These are phyloP conservation scores for Frieseomelitta varia DNA, from an alignment of 1,140 invertebrate species.

Conservation along the genomic window DNA sequence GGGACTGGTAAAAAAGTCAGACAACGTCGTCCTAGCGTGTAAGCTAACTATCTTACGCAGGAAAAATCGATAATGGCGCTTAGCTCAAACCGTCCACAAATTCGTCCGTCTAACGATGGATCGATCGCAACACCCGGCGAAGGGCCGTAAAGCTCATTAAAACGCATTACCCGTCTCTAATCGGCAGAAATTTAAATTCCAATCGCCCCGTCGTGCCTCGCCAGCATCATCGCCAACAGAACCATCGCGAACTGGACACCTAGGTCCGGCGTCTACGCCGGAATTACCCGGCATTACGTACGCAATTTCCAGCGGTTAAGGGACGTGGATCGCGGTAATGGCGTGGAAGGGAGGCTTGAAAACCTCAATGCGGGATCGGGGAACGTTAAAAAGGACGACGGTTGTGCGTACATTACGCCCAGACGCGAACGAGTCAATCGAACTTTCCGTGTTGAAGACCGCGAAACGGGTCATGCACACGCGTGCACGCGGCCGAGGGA, in stretches of 20 bases:
- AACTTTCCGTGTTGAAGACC: conserved; percentile 36
- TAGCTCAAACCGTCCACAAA: neutral
- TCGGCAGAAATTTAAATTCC: conserved; percentile 18
- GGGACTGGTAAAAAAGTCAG: neutral
- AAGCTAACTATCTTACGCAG: neutral
- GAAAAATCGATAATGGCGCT: neutral
- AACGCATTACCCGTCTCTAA: neutral
- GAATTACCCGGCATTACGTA: conserved; percentile 7
- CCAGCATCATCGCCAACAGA: neutral
- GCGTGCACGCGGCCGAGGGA: conserved; percentile 54
- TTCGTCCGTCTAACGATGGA: neutral
- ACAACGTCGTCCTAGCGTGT: neutral
- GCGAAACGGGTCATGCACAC: conserved; percentile 61
- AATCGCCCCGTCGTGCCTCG: neutral
- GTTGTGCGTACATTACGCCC: conserved; percentile 5
- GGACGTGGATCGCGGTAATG: neutral
- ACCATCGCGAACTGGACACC: neutral
- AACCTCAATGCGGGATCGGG: neutral
- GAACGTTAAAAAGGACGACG: conserved; percentile 27
- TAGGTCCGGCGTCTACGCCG: neutral
- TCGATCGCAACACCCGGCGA: neutral
- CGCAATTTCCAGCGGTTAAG: conserved; percentile 14
- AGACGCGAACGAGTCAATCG: conserved; percentile 74
- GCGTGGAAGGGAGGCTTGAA: neutral
- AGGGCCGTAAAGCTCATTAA: neutral